Evolutionary conservation across 2,888 invertebrate species (phyloP).

Genomic region (Agrypnus murinus): DNA sequence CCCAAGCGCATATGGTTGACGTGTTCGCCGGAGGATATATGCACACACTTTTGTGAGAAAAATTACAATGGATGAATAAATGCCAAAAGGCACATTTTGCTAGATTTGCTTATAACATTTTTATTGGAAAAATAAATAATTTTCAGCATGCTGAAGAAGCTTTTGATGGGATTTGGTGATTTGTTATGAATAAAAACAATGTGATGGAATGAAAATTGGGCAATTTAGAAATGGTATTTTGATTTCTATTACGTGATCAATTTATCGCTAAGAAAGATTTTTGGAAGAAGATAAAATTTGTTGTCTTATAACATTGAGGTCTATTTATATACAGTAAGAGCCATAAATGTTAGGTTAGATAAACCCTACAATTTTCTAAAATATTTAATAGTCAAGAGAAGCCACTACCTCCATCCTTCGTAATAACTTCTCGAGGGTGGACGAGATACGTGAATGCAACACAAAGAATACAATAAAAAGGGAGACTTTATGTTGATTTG

Average conservation of each 20-base stretch:
- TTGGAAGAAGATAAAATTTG: too few relatives aligned
- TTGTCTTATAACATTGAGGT: too few relatives aligned
- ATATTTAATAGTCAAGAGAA: constrained; percentile 2
- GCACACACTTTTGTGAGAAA: constrained; percentile 33
- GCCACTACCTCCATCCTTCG: constrained; percentile 11
- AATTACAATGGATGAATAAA: constrained; percentile 3
- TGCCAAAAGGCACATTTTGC: constrained; percentile 4
- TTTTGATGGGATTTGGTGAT: background rate
- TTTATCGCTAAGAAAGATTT: background rate
- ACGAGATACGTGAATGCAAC: constrained; percentile 25
- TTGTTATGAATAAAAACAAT: constrained; percentile 27
- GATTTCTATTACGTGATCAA: constrained; percentile 13
- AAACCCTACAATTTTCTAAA: constrained; percentile 17
- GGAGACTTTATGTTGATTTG: constrained; percentile 40
- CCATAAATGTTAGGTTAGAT: too few relatives aligned
- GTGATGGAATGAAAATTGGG: background rate
- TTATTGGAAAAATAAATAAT: constrained; percentile 6
- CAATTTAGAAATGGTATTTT: background rate
- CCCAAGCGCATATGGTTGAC: constrained; percentile 8
- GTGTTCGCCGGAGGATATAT: constrained; percentile 17
- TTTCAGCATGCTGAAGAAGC: background rate
- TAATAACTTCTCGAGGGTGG: constrained; percentile 31
- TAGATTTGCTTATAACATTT: background rate
- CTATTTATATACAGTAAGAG: too few relatives aligned
- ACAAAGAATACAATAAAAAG: constrained; percentile 34